A percentile compares a stretch with the other conserved stretches of the same genome.
These are phyloP conservation scores for Psittacula derbiana DNA, from an alignment of 2,797 vertebrate species.

Conservation along the genomic window DNA sequence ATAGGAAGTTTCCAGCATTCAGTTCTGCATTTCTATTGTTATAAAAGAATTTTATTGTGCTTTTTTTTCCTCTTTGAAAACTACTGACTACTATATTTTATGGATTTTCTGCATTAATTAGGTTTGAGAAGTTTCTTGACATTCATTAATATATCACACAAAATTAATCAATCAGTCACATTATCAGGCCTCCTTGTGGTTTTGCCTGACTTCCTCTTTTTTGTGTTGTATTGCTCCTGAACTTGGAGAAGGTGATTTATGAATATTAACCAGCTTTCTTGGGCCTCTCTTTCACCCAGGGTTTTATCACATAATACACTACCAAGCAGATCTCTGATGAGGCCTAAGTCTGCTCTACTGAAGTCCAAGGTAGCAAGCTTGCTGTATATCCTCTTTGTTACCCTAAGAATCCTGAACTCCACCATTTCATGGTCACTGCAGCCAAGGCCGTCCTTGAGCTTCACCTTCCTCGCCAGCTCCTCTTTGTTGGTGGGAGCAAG, in stretches of 20 bases:
- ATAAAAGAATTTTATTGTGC: rapidly evolving
- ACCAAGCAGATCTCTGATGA: neutral
- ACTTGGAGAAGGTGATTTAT: neutral
- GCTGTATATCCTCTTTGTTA: neutral
- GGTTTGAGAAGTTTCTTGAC: neutral
- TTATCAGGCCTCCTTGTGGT: neutral
- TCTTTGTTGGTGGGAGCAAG: neutral
- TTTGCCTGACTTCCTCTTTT: neutral
- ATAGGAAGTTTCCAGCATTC: neutral
- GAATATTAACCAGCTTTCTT: neutral
- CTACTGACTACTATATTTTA: neutral
- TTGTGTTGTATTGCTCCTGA: neutral
- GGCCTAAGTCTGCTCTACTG: neutral
- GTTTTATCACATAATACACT: neutral
- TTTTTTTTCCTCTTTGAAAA: neutral
- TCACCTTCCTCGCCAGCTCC: neutral
- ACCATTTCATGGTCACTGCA: neutral
- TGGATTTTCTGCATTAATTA: neutral
- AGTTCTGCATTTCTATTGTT: neutral
- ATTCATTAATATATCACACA: neutral
- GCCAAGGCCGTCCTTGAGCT: neutral
- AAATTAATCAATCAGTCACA: neutral
- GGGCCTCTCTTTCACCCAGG: neutral
- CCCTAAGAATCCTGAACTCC: neutral
- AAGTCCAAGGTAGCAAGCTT: neutral